These are phyloP conservation scores for Drosophila simulans DNA, from an alignment of 1,140 invertebrate species.

Conservation along the genomic window DNA sequence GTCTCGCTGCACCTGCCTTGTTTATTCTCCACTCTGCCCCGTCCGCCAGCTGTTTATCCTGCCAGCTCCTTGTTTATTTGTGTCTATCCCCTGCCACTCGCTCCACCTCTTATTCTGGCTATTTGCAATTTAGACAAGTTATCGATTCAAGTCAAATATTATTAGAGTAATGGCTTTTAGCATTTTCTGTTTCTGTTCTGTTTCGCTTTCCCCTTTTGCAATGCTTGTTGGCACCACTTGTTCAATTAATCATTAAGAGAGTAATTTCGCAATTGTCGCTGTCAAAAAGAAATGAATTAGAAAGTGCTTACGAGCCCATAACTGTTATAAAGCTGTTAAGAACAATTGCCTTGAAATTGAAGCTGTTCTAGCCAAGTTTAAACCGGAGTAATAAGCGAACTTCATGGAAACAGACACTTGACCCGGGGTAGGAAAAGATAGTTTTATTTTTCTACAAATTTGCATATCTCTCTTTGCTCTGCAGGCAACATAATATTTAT, in stretches of 20 bases:
- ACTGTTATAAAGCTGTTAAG: background rate
- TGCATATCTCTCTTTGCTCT: background rate
- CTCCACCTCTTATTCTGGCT: conserved; percentile 17
- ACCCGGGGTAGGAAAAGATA: background rate
- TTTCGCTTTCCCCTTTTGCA: background rate
- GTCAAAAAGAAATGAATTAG: background rate
- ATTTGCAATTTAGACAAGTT: conserved; percentile 69
- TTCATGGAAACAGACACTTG: background rate
- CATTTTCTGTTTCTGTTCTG: conserved; percentile 13
- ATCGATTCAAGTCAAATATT: conserved; percentile 75
- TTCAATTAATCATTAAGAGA: conserved; percentile 43
- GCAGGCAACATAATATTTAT: background rate
- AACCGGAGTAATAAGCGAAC: background rate
- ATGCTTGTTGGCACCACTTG: background rate
- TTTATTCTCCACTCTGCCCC: conserved; percentile 59
- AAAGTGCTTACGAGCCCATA: background rate
- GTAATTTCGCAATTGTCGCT: conserved; percentile 31
- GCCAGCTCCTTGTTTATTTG: conserved; percentile 39
- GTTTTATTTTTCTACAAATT: background rate
- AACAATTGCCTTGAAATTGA: background rate
- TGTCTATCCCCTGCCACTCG: background rate
- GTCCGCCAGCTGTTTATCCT: conserved; percentile 62
- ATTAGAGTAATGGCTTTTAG: conserved; percentile 68
- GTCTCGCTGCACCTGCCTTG: conserved; percentile 48
- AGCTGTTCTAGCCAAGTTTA: background rate